Evolutionary conservation across 2,797 vertebrate species (phyloP), one percentile per base, ranked within the genome.

Genomic region (Nyctibius grandis): DNA sequence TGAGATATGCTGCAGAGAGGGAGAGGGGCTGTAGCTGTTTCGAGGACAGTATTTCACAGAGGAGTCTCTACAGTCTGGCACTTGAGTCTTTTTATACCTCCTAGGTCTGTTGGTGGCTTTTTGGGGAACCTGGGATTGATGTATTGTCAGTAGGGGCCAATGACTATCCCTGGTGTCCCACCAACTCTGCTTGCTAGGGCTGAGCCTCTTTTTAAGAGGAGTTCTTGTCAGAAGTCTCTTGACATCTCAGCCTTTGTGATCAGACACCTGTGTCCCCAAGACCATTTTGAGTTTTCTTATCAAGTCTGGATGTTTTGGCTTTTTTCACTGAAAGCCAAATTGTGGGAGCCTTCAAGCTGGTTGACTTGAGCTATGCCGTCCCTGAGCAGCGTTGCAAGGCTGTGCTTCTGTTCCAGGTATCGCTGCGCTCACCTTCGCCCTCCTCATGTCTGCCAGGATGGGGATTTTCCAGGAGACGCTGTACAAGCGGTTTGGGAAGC

Each of bases 371-470:
- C 56, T 79, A 0, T 12, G 25, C 34, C 7, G 0, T 11, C 47
- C 47, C 26, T 5, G 34, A 54, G 67, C 76, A 33, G 34, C 2
- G 8, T 13, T 50, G 4, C 70, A 48, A 94, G 31, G n/a, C 22
- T 33, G 2, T 61, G 36, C 60, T 91, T 96, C 63, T 85, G 12
- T 89, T 96, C 12, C 74, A 99, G 99, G 99, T 42, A 99, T 99
- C 4, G 98, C 85, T 16, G 99, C 99, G 20, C 97, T 99, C 98
- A 99, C 99, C 8, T 99, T 99, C 42, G 99, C 99, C 34, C 98
- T 99, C 89, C 97, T 99, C 81, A 98, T 99, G 99, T 99, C 99
- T 22, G 99, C 99, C 8, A 98, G 99, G 94, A 99, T 99, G 99
- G 99, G 99, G 2, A 99, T 99, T 95, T 99, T 99, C 97, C 99